phyloP scores from a whole-genome alignment of 2,113 vertebrate species.

The Amphiprion ocellaris region DNA sequence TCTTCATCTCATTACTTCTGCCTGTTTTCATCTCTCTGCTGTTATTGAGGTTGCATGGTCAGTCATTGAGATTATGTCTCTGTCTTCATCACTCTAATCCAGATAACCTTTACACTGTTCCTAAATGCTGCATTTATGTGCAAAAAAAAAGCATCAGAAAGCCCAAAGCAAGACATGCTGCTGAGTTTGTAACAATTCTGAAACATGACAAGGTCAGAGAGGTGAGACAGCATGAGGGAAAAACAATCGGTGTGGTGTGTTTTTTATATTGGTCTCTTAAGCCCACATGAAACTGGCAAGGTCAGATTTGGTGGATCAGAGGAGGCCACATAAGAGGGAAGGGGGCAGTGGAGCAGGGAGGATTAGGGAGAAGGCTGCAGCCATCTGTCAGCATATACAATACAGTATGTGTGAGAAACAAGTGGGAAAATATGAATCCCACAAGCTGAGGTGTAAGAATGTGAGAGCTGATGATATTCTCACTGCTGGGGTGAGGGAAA shows the following conservation, averaged over 20 bases:
- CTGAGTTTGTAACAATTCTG: slow-evolving; percentile 11
- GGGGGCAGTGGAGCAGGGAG: slow-evolving; percentile 11
- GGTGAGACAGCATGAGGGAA: slow-evolving; percentile 3
- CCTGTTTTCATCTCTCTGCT: slow-evolving; percentile 21
- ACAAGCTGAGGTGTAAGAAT: slow-evolving; percentile 39
- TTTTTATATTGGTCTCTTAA: neutral
- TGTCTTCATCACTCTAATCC: slow-evolving; percentile 18
- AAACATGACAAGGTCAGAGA: slow-evolving; percentile 30
- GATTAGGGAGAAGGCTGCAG: slow-evolving; percentile 47
- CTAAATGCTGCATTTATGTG: neutral
- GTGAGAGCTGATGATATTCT: slow-evolving; percentile 34
- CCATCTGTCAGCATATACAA: slow-evolving; percentile 63
- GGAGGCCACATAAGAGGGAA: slow-evolving; percentile 26
- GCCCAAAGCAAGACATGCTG: neutral
- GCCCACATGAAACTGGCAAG: neutral
- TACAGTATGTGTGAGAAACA: slow-evolving; percentile 36
- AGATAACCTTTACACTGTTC: neutral
- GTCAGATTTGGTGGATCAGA: slow-evolving; percentile 49
- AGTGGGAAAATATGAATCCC: slow-evolving; percentile 31
- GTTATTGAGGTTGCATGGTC: slow-evolving; percentile 14
- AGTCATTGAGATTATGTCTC: slow-evolving; percentile 4
- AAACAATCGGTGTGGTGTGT: slow-evolving; percentile 27
- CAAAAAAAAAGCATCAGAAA: neutral
- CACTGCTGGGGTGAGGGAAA: slow-evolving; percentile 16
- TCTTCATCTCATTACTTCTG: slow-evolving; percentile 38